phyloP scores from a whole-genome alignment of 1,140 invertebrate genomes.

The Samia ricini region DNA sequence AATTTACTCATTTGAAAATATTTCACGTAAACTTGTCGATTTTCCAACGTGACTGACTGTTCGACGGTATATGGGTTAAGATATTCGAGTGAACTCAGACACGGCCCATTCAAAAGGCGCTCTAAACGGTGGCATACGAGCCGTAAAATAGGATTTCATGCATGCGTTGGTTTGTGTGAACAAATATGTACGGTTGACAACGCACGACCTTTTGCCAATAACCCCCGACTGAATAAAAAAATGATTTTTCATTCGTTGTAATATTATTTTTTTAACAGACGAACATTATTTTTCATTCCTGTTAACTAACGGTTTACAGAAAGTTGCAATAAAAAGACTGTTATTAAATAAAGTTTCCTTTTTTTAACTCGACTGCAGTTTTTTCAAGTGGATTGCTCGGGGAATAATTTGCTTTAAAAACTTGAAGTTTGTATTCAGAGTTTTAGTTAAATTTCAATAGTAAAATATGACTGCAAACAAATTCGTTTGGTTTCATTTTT shows the following conservation, averaged over 20 bases:
- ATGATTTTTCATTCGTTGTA: constrained; percentile 33
- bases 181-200: constrained; percentile 70
- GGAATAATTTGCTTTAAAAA: neutral
- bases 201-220: constrained; percentile 62
- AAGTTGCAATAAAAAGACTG: neutral
- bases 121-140: constrained; percentile 67
- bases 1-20: neutral
- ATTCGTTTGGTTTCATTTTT: neutral
- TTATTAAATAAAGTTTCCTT: neutral
- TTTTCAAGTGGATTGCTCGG: neutral
- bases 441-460: neutral
- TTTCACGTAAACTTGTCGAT: constrained; percentile 2
- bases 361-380: neutral
- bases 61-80: constrained; percentile 42
- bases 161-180: constrained; percentile 69
- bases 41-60: constrained; percentile 20
- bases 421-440: neutral
- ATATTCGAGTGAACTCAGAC: constrained; percentile 57
- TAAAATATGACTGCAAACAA: neutral
- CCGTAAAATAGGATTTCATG: constrained; percentile 76
- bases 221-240: constrained; percentile 32
- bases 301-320: constrained; percentile 10
- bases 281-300: constrained; percentile 4
- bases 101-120: constrained; percentile 64
- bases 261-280: constrained; percentile 18